These are phyloP conservation scores for Chunga burmeisteri DNA, from an alignment of 2,113 vertebrate species.

Conservation along the genomic window DNA sequence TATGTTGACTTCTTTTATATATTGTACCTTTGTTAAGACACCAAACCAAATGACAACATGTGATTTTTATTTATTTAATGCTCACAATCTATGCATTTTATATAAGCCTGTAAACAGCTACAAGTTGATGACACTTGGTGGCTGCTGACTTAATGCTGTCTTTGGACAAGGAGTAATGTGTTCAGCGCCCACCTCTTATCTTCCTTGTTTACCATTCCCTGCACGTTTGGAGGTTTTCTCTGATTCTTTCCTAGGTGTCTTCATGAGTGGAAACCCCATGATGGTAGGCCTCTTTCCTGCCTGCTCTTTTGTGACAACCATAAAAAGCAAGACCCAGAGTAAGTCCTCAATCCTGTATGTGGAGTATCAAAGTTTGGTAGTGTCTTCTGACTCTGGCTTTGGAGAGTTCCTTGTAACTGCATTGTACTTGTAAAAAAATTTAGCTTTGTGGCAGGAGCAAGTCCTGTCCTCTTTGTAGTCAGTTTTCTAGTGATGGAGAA, in stretches of 20 bases:
- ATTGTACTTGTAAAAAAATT: neutral
- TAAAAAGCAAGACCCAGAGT: constrained; percentile 98
- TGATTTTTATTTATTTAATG: neutral
- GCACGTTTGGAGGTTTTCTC: neutral
- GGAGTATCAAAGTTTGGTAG: neutral
- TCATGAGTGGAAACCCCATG: constrained; percentile 93
- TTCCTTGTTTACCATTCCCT: neutral
- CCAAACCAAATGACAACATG: neutral
- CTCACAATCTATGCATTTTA: neutral
- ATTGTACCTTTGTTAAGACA: neutral
- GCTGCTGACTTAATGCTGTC: neutral
- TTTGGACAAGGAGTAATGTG: neutral
- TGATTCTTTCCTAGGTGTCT: constrained; percentile 82
- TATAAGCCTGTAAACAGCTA: neutral
- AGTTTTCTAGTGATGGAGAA: neutral
- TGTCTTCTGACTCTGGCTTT: neutral
- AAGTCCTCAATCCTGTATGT: constrained; percentile 50
- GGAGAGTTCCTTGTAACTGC: neutral
- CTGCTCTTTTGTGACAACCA: constrained; percentile 98
- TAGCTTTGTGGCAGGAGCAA: neutral
- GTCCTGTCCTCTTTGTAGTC: neutral
- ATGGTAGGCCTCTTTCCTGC: constrained; percentile 91
- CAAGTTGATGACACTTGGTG: neutral
- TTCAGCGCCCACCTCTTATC: neutral
- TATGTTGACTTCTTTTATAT: neutral